phyloP scores from a whole-genome alignment of 2,888 invertebrate species.

The Drosophila hamatofila region DNA sequence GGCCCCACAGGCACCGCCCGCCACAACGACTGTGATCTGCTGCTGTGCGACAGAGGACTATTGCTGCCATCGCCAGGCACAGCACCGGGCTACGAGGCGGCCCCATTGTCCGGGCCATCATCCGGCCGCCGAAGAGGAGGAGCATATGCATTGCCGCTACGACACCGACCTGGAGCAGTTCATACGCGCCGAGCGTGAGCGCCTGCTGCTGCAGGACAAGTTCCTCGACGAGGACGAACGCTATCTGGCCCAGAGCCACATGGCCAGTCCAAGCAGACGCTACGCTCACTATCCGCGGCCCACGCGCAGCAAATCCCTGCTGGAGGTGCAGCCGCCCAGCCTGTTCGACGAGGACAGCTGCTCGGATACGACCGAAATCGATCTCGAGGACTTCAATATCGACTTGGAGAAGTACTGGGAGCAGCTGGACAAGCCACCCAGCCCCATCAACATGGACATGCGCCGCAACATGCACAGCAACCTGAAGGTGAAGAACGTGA shows the following conservation, averaged over 20 bases:
- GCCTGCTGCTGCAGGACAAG: constrained; percentile 83
- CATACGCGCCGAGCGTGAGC: constrained; percentile 84
- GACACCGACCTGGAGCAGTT: constrained; percentile 84
- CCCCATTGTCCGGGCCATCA: constrained; percentile 80
- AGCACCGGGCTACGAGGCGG: constrained; percentile 48
- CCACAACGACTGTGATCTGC: constrained; percentile 73
- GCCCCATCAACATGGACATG: constrained; percentile 84
- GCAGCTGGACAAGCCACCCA: constrained; percentile 84
- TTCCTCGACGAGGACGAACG: constrained; percentile 84
- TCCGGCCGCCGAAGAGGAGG: constrained; percentile 84
- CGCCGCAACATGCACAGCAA: constrained; percentile 85
- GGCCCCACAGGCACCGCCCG: constrained; percentile 11
- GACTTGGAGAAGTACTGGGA: constrained; percentile 85
- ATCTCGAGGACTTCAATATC: constrained; percentile 85
- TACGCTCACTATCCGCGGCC: constrained; percentile 72
- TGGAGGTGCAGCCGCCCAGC: constrained; percentile 84
- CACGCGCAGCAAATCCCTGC: constrained; percentile 83
- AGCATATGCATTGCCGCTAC: constrained; percentile 83
- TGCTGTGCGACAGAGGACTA: constrained; percentile 84
- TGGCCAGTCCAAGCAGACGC: constrained; percentile 47
- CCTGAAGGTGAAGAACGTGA: constrained; percentile 84
- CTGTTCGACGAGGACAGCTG: constrained; percentile 84
- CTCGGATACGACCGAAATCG: constrained; percentile 85
- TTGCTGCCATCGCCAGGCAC: constrained; percentile 83
- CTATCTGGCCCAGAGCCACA: constrained; percentile 70